Base-by-base conservation (phyloP, 64 coral and sea anemone species). In the Montipora cactus region DNA sequence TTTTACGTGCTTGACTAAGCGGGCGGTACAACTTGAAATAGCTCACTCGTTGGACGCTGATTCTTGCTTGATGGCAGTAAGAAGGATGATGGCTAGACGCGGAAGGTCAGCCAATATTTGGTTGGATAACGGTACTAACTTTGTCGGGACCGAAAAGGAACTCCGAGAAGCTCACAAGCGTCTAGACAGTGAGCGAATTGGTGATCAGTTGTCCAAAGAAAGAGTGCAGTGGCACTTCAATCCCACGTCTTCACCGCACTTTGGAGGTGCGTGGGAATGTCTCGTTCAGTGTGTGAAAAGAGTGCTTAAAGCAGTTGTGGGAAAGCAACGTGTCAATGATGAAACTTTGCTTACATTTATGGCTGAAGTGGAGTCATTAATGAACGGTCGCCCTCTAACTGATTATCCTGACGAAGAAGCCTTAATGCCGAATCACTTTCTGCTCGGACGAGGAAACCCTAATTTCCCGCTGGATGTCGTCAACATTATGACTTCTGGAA, bases 311-410 rank as follows among this genome's bases (percentile, higher is more conserved):
- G 68, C 52, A 59, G 79, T 91, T 9, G 89, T 46, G 7, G 78
- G 89, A 91, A 79, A 73, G 59, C 46, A 91, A 77, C 58, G 76
- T 6, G 77, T 91, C 76, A 91, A 79, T 58, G 89, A 91, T 44
- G 89, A 91, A 70, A 91, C 76, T 4, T 95, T 95, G n/a, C 75
- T 95, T 9, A 90, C 93, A 19, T 95, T 94, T 67, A 87, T 94
- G 84, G 77, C 87, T 61, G 88, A 89, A 57, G 79, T 77, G 11
- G 79, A 90, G 14, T 90, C 93, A 52, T n/a, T 95, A 21, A 46
- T 91, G 74, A 95, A 95, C 14, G 57, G 87, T 48, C 73, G 92
- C 74, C 93, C 93, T 10, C 46, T 94, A 12, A 84, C 77, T 75
- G 87, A 94, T 59, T 73, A 55, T 59, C 69, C 25, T 22, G 87